Base-by-base conservation (phyloP, 2,797 vertebrate species). In the Crenichthys baileyi region DNA sequence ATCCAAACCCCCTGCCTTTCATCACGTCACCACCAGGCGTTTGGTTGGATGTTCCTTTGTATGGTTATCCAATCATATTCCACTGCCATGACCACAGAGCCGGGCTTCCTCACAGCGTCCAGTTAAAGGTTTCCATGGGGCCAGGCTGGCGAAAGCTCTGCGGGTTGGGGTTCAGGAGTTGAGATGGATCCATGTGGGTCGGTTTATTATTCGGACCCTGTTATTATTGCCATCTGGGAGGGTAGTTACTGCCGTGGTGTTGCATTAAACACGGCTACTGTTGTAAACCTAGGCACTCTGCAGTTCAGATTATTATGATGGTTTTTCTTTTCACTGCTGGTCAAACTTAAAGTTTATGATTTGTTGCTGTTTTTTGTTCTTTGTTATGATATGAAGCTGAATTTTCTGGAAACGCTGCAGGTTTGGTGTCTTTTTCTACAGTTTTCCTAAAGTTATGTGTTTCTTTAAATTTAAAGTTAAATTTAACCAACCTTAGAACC, bases 31-130 rank as follows among this genome's bases (percentile, higher is more conserved):
- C 83, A 22, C 86, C 24, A 26, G 82, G 85, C 76, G 58, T 80
- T 60, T 7, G 39, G 65, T 83, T 85, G 84, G 85, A 84, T 78
- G 65, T 58, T 89, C 78, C 8, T 56, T 77, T 15, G 73, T 90
- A 36, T 91, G 91, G 92, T 92, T 90, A 92, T 92, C 89, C 86
- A 90, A 89, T 92, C 91, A 92, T 79, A 16, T 79, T 84, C 84
- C 82, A 50, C 56, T 78, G 77, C 88, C 85, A 75, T 4, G 79
- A 89, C 91, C 91, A 51, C 93, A 92, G 46, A 79, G 83, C 84
- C 58, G 79, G 80, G 85, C 86, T 85, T 73, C 85, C 90, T 85
- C 2, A 13, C 80, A 12, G 87, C 79, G 92, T 91, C 90, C 89
- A 79, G 83, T 83, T 82, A 15, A 74, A 80, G 87, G 87, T 92